Base-by-base conservation (phyloP, 2,113 vertebrate genomes). In the Tetrao urogallus region DNA sequence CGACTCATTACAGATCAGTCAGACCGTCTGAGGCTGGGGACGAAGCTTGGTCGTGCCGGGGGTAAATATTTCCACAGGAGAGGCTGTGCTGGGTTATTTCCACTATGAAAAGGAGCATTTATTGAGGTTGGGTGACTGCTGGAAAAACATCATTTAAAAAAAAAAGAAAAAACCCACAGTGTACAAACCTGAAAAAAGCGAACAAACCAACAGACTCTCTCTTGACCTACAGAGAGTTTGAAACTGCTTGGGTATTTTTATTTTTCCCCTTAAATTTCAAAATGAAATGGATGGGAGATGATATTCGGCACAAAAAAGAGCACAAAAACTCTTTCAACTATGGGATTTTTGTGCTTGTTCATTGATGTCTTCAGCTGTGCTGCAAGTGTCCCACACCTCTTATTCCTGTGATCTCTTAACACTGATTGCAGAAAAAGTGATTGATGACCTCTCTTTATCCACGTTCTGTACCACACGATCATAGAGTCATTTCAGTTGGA, bases 31-130 rank as follows among this genome's bases (percentile, higher is more conserved):
- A 97, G 72, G 78, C 87, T 74, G 77, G 67, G 43, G 82, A 75
- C 38, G 72, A 88, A 86, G 76, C 47, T 58, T 81, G 89, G 50
- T 40, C 85, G 67, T 82, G 87, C 67, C 67, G 89, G 64, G 64
- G 85, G 77, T 60, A 86, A 89, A 89, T 89, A 78, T 97, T 95
- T 96, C 86, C 38, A 10, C 43, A 85, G 91, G 88, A 75, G 65
- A 79, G 22, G 20, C 71, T 86, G 42, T 63, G 13, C 58, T 47
- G 48, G 58, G 87, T 88, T 92, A 74, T 86, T 96, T 96, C 89
- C 69, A 4, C 1, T 65, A 50, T 97, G 85, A 97, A 94, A 95
- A 95, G 87, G 56, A 86, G 52, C 75, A 64, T 96, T 96, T 95
- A 82, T 48, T 82, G 71, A 80, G 89, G 45, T 30, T 91, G 58